These are phyloP conservation scores for Beris morrisii DNA, from an alignment of 2,888 invertebrate species.

Conservation along the genomic window DNA sequence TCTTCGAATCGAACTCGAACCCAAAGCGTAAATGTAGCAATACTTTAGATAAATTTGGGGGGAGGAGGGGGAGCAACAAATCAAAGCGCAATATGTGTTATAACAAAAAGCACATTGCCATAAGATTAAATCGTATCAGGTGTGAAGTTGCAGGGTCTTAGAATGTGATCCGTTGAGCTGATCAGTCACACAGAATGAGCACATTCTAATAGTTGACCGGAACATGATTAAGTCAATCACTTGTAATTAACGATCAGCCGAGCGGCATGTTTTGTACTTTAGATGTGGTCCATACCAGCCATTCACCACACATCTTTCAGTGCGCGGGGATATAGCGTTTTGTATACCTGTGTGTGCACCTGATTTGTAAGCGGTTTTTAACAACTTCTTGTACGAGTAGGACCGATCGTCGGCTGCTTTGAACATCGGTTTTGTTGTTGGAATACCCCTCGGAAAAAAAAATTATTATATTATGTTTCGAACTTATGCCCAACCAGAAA, in stretches of 20 bases:
- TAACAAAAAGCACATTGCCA: no score
- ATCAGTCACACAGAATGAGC: constrained; percentile 29
- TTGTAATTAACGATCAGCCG: constrained; percentile 33
- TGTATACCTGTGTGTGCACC: constrained; percentile 28
- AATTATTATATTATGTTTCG: constrained; percentile 18
- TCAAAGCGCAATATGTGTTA: no score
- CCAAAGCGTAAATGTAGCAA: no score
- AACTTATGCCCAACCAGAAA: constrained; percentile 10
- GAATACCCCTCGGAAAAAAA: constrained; percentile 21
- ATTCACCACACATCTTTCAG: constrained; percentile 14
- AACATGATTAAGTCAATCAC: constrained; percentile 38
- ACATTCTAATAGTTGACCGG: constrained; percentile 31
- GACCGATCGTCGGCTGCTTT: constrained; percentile 27
- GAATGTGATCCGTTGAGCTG: constrained; percentile 25
- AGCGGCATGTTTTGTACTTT: constrained; percentile 33
- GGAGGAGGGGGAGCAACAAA: no score
- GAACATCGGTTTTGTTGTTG: constrained; percentile 14
- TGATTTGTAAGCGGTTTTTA: constrained; percentile 33
- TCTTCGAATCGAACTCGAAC: not conserved
- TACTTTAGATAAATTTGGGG: no score
- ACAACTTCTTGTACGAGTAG: constrained; percentile 30
- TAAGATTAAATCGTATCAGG: constrained; percentile 25
- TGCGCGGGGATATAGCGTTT: constrained; percentile 18
- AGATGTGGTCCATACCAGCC: constrained; percentile 26
- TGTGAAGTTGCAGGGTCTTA: constrained; percentile 20